Evolutionary conservation across 64 coral and sea anemone genomes (phyloP), one percentile per base, ranked within the genome.

Genomic region (Dendronephthya gigantea): DNA sequence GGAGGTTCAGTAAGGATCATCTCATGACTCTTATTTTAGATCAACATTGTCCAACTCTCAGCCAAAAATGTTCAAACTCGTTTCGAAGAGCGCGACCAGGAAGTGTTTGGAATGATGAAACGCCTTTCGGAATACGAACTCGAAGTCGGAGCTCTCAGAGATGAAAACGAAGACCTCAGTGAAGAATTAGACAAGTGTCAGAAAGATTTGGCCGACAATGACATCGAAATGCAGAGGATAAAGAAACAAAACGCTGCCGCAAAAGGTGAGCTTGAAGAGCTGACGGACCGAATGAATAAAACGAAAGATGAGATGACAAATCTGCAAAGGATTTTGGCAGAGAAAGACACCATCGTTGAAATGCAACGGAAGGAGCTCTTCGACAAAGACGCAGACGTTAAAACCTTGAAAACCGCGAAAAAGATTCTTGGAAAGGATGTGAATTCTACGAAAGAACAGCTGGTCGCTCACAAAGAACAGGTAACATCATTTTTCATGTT

Each of bases 351-450:
- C 32, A 9, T 79, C 13, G 37, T 79, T 29, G 72, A 79, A 79
- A 28, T 79, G 29, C 72, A 79, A 34, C 30, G 72, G 37, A 79
- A 17, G 28, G 72, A 79, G 17, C 72, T 79, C 0, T 79, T 79
- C 36, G 72, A 79, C 25, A 79, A 79, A 34, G 72, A 79, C 36
- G 19, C 72, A 12, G 36, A 79, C 28, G 15, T 79, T 30, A 33
- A 79, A 39, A 79, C 72, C 4, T 36, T 79, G 72, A 79, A 79
- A 19, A 39, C 30, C 0, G 30, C 72, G 28, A 79, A 34, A 33
- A 79, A 29, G 72, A 79, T 79, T 79, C 72, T 79, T 79, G 72
- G 36, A 79, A 79, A 79, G 28, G 72, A 79, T 19, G 31, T 79
- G 15, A 39, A 35, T 79, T 79, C 72, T 34, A 79, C n/a, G 16